phyloP scores from a whole-genome alignment of 1,140 invertebrate species.

The Neomicropteryx cornuta region DNA sequence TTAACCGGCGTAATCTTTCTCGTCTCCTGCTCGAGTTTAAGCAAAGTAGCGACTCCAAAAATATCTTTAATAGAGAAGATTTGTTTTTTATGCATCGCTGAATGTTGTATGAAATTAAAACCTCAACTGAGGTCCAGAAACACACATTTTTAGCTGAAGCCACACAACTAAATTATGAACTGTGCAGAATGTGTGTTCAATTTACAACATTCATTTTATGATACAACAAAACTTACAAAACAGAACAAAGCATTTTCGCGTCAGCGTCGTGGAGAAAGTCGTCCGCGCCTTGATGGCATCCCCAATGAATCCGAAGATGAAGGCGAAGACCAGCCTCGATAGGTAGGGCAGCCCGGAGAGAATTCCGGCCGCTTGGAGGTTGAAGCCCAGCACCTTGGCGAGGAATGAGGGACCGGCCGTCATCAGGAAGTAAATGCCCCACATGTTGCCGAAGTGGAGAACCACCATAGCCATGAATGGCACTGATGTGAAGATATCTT shows the following conservation, averaged over 20 bases:
- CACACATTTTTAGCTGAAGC: too few species aligned
- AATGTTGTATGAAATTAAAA: neutral
- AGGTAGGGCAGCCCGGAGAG: constrained; percentile 60
- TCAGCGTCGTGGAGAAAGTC: constrained; percentile 42
- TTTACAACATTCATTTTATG: neutral
- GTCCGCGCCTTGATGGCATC: constrained; percentile 49
- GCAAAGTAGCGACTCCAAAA: neutral
- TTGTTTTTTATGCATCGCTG: neutral
- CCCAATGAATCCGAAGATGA: constrained; percentile 53
- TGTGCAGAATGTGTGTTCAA: too few species aligned
- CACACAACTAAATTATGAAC: too few species aligned
- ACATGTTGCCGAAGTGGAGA: constrained; percentile 65
- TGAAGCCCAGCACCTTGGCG: constrained; percentile 67
- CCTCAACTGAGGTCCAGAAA: too few species aligned
- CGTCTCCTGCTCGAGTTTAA: too few species aligned
- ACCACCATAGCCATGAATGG: constrained; percentile 56
- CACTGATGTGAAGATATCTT: constrained; percentile 45
- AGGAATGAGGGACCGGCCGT: constrained; percentile 85
- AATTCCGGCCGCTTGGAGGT: constrained; percentile 61
- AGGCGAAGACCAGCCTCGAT: constrained; percentile 48
- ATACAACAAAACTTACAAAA: constrained; percentile 46
- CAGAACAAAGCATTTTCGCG: constrained; percentile 59
- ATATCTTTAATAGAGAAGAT: neutral
- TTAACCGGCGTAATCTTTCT: too few species aligned
- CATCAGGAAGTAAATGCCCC: constrained; percentile 73